Evolutionary conservation across 2,888 invertebrate species (phyloP).

Genomic region (Junonia oenone): DNA sequence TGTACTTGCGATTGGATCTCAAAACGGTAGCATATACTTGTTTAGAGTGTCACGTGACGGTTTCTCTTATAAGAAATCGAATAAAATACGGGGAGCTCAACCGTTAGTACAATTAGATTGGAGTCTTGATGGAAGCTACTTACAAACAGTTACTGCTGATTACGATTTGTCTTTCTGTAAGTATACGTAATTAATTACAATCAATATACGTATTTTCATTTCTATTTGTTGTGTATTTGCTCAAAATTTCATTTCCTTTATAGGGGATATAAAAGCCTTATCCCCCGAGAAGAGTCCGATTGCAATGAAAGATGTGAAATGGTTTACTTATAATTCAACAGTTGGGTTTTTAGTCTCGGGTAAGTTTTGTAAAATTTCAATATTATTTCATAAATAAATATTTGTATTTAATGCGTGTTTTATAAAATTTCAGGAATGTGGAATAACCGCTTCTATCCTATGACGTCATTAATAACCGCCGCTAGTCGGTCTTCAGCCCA

Average conservation of each 20-base stretch:
- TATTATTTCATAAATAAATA: not conserved
- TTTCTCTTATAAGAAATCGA: conserved; percentile 92
- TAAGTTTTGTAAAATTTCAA: conserved; percentile 45
- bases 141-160: conserved; percentile 94
- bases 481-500: conserved; percentile 90
- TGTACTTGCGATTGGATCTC: conserved; percentile 92
- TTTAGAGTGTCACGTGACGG: conserved; percentile 93
- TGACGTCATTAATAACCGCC: conserved; percentile 89
- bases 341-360: conserved; percentile 93
- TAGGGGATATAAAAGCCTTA: conserved; percentile 93
- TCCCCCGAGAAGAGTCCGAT: conserved; percentile 92
- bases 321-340: conserved; percentile 92
- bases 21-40: conserved; percentile 86
- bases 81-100: conserved; percentile 92
- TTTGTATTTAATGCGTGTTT: not conserved
- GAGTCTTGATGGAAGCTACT: conserved; percentile 92
- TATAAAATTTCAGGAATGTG: conserved; percentile 86
- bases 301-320: conserved; percentile 94
- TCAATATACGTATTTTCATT: not conserved
- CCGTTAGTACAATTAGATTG: conserved; percentile 93
- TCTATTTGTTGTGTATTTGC: not conserved
- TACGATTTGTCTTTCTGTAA: conserved; percentile 93
- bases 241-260: conserved; percentile 36
- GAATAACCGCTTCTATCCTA: conserved; percentile 93
- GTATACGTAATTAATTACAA: conserved; percentile 43